Percentiles rank a stretch among this genome's conserved stretches.
Evolutionary conservation across 2,888 invertebrate species (phyloP).

Genomic region (Ceramica pisi): DNA sequence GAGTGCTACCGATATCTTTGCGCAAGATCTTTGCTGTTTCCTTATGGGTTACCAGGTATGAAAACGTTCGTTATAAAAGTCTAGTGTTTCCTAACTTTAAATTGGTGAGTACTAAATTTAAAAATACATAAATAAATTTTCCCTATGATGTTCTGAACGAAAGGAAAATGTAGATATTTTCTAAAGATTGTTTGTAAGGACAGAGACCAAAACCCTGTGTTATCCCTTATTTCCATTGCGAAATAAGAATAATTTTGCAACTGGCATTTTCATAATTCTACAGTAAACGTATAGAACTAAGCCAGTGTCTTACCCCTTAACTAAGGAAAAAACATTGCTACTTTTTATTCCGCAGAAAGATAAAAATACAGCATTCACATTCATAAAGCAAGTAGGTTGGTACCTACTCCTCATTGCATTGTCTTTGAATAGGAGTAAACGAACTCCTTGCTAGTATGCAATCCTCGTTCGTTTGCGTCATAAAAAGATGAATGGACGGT

Average conservation of each 20-base stretch:
- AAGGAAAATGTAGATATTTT: neutral
- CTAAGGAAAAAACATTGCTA: neutral
- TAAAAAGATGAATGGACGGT: slow-evolving; percentile 46
- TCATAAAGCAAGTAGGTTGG: slow-evolving; percentile 37
- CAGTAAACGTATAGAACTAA: slow-evolving; percentile 1
- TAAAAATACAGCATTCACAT: slow-evolving; percentile 38
- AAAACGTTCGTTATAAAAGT: neutral
- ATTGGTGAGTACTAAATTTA: neutral
- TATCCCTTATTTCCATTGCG: neutral
- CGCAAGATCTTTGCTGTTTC: neutral
- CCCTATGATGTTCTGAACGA: neutral
- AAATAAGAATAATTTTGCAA: slow-evolving; percentile 1
- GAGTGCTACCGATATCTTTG: slow-evolving; percentile 8
- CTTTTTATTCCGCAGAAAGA: slow-evolving; percentile 14
- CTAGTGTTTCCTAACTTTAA: neutral
- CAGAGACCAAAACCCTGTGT: neutral
- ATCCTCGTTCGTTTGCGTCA: slow-evolving; percentile 26
- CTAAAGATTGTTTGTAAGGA: neutral
- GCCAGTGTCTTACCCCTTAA: neutral
- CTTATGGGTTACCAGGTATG: neutral
- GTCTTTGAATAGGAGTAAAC: slow-evolving; percentile 48
- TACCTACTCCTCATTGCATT: slow-evolving; percentile 44
- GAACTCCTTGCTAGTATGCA: slow-evolving; percentile 41
- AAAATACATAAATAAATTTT: neutral
- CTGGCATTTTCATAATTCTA: neutral